Evolutionary conservation across 2,888 invertebrate genomes (phyloP), one percentile per base, ranked within the genome.

Genomic region (Acanthosepion pharaonis): DNA sequence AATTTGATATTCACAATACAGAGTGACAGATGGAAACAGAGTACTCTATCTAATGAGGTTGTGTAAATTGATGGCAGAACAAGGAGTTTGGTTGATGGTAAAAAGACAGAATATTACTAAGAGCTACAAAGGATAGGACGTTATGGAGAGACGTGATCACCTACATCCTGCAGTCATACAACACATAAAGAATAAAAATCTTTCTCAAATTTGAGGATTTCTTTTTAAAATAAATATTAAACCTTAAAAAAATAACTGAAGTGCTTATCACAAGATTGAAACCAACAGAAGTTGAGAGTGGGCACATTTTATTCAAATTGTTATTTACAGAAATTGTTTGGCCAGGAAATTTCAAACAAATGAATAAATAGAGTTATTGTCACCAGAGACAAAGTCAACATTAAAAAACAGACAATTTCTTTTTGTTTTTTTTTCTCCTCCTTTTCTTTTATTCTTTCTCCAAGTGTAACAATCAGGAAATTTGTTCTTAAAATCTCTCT

Each of bases 261-360:
- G 78, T 23, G 78, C n/a, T 78, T 78, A 78, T 78, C n/a, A 9
- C n/a, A 33, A 18, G 33, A 33, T 33, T 78, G n/a, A 78, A 33
- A 78, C n/a, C n/a, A 1, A 11, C 78, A 78, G 9, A 18, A 78
- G 33, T 15, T 33, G 4, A 78, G 11, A n/a, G 78, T 78, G 78
- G 78, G n/a, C n/a, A 18, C 78, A 78, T 78, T 78, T 78, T 78
- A 78, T 78, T 78, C 78, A 78, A 78, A 78, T 78, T 5, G 33
- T 78, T 78, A 78, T 78, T 78, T 78, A 78, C n/a, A 78, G 78
- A 78, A 78, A 78, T n/a, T 78, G n/a, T 78, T 78, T 78, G 78
- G 78, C 15, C 78, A 78, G 78, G 78, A 78, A 78, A 78, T 78
- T 78, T 78, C 78, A 78, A 78, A 78, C n/a, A 18, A 78, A 33